Evolutionary conservation across 1,140 invertebrate species (phyloP).

Genomic region (Procambarus clarkii): DNA sequence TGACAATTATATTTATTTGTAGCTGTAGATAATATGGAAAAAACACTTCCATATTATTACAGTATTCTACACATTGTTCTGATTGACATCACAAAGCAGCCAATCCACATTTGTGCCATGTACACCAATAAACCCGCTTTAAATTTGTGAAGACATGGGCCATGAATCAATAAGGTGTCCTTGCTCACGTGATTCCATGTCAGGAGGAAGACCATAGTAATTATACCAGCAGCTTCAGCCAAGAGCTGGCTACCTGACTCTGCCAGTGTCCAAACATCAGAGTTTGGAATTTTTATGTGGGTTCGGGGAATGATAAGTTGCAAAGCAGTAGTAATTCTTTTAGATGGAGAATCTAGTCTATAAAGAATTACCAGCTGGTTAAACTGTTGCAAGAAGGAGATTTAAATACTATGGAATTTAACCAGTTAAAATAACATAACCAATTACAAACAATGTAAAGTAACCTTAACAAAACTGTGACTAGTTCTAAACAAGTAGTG

Average conservation of each 20-base stretch:
- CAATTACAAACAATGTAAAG: constrained; percentile 24
- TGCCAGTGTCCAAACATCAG: constrained; percentile 47
- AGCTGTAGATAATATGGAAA: constrained; percentile 25
- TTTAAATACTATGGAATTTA: background rate
- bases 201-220: constrained; percentile 69
- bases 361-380: constrained; percentile 49
- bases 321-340: constrained; percentile 35
- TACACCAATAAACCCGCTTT: constrained; percentile 69
- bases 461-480: constrained; percentile 39
- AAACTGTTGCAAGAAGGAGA: constrained; percentile 17
- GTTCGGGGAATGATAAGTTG: constrained; percentile 22
- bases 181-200: constrained; percentile 66
- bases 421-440: constrained; percentile 24
- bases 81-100: constrained; percentile 54
- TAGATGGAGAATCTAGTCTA: constrained; percentile 17
- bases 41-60: constrained; percentile 26
- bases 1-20: constrained; percentile 26
- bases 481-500: constrained; percentile 60
- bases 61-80: constrained; percentile 28
- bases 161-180: constrained; percentile 64
- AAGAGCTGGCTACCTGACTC: constrained; percentile 65
- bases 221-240: constrained; percentile 64
- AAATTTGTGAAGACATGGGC: constrained; percentile 67
- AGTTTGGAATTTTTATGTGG: constrained; percentile 16
- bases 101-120: constrained; percentile 64